phyloP scores from a whole-genome alignment of 2,888 invertebrate species.

The Anodontia alba region DNA sequence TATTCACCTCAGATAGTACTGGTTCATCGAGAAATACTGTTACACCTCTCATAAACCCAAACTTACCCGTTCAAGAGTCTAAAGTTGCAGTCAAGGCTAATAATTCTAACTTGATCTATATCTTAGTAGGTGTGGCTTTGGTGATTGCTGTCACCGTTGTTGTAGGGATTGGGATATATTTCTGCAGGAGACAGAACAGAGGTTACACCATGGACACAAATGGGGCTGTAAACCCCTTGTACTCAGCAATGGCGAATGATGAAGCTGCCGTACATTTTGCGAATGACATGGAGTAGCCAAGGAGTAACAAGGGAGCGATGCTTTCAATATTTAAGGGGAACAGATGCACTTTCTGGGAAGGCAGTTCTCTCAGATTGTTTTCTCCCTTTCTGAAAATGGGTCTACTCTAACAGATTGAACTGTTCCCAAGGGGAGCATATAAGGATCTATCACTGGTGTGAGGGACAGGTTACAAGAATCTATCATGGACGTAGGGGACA shows the following conservation, averaged over 20 bases:
- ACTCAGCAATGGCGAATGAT: background rate
- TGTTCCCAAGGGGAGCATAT: too few relatives aligned
- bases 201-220: background rate
- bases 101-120: background rate
- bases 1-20: background rate
- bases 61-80: background rate
- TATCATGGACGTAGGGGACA: too few relatives aligned
- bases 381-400: too few relatives aligned
- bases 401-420: too few relatives aligned
- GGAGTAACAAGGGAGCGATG: too few relatives aligned
- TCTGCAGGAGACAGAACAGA: background rate
- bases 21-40: background rate
- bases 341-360: too few relatives aligned
- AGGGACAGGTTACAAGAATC: too few relatives aligned
- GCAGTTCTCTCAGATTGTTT: too few relatives aligned
- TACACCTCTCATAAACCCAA: background rate
- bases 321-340: too few relatives aligned
- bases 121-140: background rate
- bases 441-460: too few relatives aligned
- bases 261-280: background rate
- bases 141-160: background rate
- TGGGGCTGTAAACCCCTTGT: background rate
- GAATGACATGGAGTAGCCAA: background rate
- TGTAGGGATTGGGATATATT: background rate
- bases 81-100: background rate